Evolutionary conservation across 2,797 vertebrate genomes (phyloP).

Genomic region (Tangara arthus): DNA sequence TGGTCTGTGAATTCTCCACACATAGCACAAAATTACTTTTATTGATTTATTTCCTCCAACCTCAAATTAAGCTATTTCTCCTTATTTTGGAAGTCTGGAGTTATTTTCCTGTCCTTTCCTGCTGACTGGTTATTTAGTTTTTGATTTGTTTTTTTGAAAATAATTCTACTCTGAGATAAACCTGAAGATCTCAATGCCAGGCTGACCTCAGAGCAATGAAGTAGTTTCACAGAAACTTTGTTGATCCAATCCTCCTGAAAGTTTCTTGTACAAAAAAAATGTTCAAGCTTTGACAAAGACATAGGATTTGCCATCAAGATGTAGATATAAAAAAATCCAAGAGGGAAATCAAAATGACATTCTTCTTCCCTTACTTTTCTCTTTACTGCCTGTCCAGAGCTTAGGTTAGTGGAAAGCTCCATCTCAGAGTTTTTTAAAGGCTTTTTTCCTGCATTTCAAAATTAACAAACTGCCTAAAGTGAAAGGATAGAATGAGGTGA

Average conservation of each 20-base stretch:
- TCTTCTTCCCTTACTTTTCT: background rate
- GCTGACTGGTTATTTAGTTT: background rate
- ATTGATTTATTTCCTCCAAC: constrained; percentile 33
- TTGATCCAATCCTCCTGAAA: background rate
- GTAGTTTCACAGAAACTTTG: background rate
- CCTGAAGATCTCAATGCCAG: background rate
- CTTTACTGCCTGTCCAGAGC: background rate
- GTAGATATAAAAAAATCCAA: background rate
- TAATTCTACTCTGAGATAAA: background rate
- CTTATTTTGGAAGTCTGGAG: background rate
- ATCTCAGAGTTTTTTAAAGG: background rate
- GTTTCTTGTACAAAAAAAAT: background rate
- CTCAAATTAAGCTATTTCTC: background rate
- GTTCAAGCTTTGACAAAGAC: background rate
- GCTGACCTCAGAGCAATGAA: background rate
- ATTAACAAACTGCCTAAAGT: rapidly evolving
- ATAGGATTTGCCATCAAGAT: background rate
- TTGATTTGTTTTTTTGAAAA: background rate
- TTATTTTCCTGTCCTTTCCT: background rate
- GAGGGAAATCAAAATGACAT: background rate
- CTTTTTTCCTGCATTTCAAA: background rate
- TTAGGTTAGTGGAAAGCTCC: background rate
- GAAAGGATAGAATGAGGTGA: background rate
- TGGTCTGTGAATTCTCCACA: background rate
- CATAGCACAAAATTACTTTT: constrained; percentile 26